Evolutionary conservation across 2,113 vertebrate genomes (phyloP).

Genomic region (Proterorhinus semilunaris): DNA sequence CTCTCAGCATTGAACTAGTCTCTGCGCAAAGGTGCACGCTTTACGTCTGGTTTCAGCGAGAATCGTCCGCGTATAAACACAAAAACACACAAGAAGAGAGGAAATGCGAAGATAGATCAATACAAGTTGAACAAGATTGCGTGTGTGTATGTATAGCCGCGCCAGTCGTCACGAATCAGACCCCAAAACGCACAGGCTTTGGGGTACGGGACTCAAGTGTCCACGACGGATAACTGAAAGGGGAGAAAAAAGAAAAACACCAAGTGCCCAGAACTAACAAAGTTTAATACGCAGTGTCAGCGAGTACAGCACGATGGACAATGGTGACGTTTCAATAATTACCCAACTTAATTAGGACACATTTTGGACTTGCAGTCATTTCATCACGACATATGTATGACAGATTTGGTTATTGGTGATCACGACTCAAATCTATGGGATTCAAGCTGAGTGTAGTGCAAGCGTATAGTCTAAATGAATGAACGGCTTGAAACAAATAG

Average conservation of each 20-base stretch:
- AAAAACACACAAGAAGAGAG: background rate
- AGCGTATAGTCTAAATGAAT: too few species aligned
- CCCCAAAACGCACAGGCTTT: conserved; percentile 61
- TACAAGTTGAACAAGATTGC: conserved; percentile 32
- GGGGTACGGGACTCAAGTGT: conserved; percentile 44
- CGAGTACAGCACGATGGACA: background rate
- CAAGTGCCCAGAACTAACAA: background rate
- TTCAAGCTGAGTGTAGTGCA: too few species aligned
- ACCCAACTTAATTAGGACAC: background rate
- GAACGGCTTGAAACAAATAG: too few species aligned
- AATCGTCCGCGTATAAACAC: conserved; percentile 24
- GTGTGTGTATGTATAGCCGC: conserved; percentile 17
- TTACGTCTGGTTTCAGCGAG: conserved; percentile 47
- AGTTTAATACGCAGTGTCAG: background rate
- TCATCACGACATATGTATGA: background rate
- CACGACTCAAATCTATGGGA: background rate
- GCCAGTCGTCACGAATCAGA: conserved; percentile 15
- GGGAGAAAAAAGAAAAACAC: conserved; percentile 11
- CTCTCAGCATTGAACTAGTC: conserved; percentile 68
- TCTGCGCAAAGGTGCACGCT: conserved; percentile 82
- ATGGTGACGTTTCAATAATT: too few species aligned
- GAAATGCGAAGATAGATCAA: background rate
- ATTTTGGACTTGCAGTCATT: background rate
- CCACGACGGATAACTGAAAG: conserved; percentile 37
- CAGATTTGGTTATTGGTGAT: background rate